phyloP scores from a whole-genome alignment of 1,140 invertebrate genomes.

The Macrosteles quadrilineatus region DNA sequence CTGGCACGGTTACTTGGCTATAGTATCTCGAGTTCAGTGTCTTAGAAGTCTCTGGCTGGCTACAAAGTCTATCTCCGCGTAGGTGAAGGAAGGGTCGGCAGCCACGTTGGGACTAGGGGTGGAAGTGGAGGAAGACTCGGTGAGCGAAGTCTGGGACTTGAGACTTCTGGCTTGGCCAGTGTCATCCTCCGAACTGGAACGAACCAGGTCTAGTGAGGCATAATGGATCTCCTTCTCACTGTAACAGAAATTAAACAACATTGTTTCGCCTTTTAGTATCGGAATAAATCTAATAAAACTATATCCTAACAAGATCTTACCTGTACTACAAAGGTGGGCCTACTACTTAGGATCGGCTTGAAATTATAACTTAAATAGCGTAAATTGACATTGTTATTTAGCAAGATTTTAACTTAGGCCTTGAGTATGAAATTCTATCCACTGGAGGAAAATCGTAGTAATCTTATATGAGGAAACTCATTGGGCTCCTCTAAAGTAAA shows the following conservation, averaged over 20 bases:
- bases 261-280: conserved; percentile 24
- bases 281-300: neutral
- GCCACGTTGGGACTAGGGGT: conserved; percentile 40
- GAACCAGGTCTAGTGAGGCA: conserved; percentile 48
- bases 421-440: too few relatives aligned
- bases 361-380: too few relatives aligned
- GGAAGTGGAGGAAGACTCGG: conserved; percentile 38
- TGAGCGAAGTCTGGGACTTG: conserved; percentile 38
- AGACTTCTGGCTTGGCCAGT: conserved; percentile 37
- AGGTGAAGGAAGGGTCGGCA: conserved; percentile 52
- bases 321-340: too few relatives aligned
- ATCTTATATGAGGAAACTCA: too few relatives aligned
- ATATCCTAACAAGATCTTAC: neutral
- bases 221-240: conserved; percentile 46
- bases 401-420: too few relatives aligned
- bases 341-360: too few relatives aligned
- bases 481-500: too few relatives aligned
- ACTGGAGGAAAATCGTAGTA: too few relatives aligned
- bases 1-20: too few relatives aligned
- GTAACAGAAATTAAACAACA: neutral
- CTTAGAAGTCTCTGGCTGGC: conserved; percentile 1
- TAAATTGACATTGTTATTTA: too few relatives aligned
- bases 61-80: conserved; percentile 70
- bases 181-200: conserved; percentile 39
- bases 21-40: neutral